Evolutionary conservation across 2,888 invertebrate species (phyloP).

Genomic region (Ditylenchus weischeri): DNA sequence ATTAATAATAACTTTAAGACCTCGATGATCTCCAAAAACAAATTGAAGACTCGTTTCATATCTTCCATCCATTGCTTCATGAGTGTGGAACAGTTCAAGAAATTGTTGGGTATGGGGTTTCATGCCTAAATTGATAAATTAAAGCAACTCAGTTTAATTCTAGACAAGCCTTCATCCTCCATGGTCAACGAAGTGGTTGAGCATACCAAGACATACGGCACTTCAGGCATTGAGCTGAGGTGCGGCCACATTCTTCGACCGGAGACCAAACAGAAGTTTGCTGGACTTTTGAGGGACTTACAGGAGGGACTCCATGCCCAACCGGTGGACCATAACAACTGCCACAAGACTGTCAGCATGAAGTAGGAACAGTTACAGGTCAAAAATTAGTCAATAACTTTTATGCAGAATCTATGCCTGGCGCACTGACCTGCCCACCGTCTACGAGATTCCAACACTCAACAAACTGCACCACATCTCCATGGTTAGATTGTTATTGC

Average conservation of each 20-base stretch:
- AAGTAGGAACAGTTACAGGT: too few relatives aligned
- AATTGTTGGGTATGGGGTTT: too few relatives aligned
- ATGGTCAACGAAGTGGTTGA: background rate
- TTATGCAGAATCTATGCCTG: too few relatives aligned
- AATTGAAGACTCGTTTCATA: background rate
- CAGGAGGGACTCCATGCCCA: background rate
- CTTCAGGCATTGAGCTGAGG: background rate
- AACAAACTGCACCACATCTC: too few relatives aligned
- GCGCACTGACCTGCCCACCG: too few relatives aligned
- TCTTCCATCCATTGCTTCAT: background rate
- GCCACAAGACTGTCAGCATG: too few relatives aligned
- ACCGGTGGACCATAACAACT: too few relatives aligned
- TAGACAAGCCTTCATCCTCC: background rate
- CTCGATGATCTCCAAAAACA: background rate
- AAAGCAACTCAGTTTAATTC: background rate
- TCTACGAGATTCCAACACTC: too few relatives aligned
- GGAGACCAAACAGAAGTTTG: constrained; percentile 5
- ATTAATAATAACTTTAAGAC: background rate
- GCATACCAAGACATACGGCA: background rate
- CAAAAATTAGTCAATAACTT: too few relatives aligned
- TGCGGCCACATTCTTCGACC: constrained; percentile 3
- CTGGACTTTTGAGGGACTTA: background rate
- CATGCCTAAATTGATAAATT: too few relatives aligned
- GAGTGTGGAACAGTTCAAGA: background rate
- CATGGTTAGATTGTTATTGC: too few relatives aligned